These are phyloP conservation scores for Rotaria magnacalcarata DNA, from an alignment of 2,888 invertebrate genomes.

Conservation along the genomic window DNA sequence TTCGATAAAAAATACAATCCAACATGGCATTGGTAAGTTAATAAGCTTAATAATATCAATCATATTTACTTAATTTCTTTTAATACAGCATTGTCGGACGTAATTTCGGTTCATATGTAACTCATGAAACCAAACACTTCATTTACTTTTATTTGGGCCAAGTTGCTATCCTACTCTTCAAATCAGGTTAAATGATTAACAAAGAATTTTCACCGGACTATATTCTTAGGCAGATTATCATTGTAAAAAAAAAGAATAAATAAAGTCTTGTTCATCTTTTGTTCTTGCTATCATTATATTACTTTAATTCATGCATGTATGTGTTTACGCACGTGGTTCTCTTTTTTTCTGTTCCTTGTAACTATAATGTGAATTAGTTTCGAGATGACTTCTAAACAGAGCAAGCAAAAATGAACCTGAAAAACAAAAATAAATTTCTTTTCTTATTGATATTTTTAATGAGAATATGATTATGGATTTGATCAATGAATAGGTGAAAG, in stretches of 20 bases:
- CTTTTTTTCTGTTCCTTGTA: not conserved
- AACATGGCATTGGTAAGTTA: constrained; percentile 73
- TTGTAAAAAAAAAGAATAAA: not conserved
- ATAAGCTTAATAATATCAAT: not conserved
- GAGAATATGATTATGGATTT: too few relatives aligned
- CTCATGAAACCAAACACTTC: constrained; percentile 87
- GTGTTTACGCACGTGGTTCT: not conserved
- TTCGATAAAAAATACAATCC: constrained; percentile 99
- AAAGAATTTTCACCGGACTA: not conserved
- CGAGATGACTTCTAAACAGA: not conserved
- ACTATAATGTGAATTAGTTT: not conserved
- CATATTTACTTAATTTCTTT: not conserved
- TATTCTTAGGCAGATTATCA: not conserved
- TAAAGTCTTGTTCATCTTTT: not conserved
- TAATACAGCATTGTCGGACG: constrained; percentile 79
- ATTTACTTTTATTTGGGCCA: constrained; percentile 99
- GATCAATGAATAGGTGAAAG: not conserved
- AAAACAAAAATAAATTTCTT: not conserved
- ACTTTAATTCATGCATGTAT: not conserved
- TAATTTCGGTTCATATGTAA: constrained; percentile 81
- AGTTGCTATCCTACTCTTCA: constrained; percentile 95
- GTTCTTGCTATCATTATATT: not conserved
- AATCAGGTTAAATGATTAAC: constrained; percentile 76
- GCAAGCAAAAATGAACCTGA: constrained; percentile 3
- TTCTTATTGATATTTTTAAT: not conserved